A percentile compares a stretch with the other conserved stretches of the same genome.
Conservation (phyloP, 30 jellyfish, hydroid and myxozoan species). For the Pseudorhiza aurosa region DNA sequence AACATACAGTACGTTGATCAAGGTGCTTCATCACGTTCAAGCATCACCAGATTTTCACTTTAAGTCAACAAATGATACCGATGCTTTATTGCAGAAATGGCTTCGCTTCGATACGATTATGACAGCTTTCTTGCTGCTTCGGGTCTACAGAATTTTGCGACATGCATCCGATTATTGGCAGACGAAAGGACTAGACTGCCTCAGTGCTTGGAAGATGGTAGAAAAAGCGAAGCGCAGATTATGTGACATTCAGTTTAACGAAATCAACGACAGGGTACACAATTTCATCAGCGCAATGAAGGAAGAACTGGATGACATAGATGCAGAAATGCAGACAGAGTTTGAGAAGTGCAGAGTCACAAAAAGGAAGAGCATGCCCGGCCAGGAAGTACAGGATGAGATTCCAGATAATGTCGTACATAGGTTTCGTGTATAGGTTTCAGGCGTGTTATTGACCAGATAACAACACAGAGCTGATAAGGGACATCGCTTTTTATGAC, state of each 20-base stretch:
- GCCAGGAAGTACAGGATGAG: constrained; percentile 3
- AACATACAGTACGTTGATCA: too few relatives aligned
- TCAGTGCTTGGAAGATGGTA: constrained; percentile 46
- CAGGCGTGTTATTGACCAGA: constrained; percentile 31
- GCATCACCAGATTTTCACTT: too few relatives aligned
- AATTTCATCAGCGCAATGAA: constrained; percentile 23
- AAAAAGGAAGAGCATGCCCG: background rate
- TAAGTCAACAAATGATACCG: too few relatives aligned
- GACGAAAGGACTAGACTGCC: constrained; percentile 52
- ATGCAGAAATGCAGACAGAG: constrained; percentile 43
- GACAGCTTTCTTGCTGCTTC: too few relatives aligned
- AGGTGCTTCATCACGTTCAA: too few relatives aligned
- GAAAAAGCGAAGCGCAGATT: constrained; percentile 15
- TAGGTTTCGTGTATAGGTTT: background rate
- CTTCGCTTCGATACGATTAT: too few relatives aligned
- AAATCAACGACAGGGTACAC: constrained; percentile 23
- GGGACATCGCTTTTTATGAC: constrained; percentile 16
- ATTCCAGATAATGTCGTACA: background rate
- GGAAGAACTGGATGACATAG: constrained; percentile 16
- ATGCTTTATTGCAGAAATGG: too few relatives aligned
- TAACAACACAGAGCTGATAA: background rate
- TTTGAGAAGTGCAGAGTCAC: constrained; percentile 12
- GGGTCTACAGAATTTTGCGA: too few relatives aligned
- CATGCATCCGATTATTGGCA: too few relatives aligned
- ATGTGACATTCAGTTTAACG: constrained; percentile 6